A percentile compares a stretch with the other conserved stretches of the same genome.
These are phyloP conservation scores for Urocolius indicus DNA, from an alignment of 2,113 vertebrate genomes.

Conservation along the genomic window DNA sequence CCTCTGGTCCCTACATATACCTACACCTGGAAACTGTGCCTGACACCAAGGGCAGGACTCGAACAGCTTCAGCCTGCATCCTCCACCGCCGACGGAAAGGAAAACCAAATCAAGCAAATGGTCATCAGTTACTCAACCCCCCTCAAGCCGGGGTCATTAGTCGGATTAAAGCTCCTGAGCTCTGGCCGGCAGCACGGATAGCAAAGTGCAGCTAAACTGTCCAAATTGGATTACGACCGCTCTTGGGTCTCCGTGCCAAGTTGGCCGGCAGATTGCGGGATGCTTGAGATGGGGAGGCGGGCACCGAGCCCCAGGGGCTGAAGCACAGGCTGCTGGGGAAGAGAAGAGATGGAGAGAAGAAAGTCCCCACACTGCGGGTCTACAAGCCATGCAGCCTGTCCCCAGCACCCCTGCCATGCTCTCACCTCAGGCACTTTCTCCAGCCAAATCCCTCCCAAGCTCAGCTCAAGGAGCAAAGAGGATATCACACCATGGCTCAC, in stretches of 20 bases:
- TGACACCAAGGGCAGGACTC: neutral
- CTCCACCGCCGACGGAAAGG: neutral
- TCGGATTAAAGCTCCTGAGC: constrained; percentile 57
- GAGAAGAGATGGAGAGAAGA: neutral
- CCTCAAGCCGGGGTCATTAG: constrained; percentile 59
- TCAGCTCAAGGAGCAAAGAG: constrained; percentile 37
- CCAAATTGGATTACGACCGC: constrained; percentile 66
- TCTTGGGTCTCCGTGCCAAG: constrained; percentile 28
- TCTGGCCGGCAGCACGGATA: constrained; percentile 38
- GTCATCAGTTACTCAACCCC: neutral
- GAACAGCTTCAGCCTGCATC: neutral
- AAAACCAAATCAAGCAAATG: constrained; percentile 53
- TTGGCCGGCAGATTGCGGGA: neutral
- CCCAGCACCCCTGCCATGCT: neutral
- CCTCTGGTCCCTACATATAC: neutral
- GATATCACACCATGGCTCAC: accelerated
- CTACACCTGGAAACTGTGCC: neutral
- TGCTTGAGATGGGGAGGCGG: neutral
- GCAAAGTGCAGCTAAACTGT: constrained; percentile 67
- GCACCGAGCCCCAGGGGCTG: neutral
- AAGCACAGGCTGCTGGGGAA: neutral
- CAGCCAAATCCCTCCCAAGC: constrained; percentile 6
- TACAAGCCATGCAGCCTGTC: neutral
- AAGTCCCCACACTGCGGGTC: accelerated
- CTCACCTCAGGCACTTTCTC: constrained; percentile 20